A percentile compares a stretch with the other conserved stretches of the same genome.
Evolutionary conservation across 2,797 vertebrate species (phyloP).

Genomic region (Salmo trutta): DNA sequence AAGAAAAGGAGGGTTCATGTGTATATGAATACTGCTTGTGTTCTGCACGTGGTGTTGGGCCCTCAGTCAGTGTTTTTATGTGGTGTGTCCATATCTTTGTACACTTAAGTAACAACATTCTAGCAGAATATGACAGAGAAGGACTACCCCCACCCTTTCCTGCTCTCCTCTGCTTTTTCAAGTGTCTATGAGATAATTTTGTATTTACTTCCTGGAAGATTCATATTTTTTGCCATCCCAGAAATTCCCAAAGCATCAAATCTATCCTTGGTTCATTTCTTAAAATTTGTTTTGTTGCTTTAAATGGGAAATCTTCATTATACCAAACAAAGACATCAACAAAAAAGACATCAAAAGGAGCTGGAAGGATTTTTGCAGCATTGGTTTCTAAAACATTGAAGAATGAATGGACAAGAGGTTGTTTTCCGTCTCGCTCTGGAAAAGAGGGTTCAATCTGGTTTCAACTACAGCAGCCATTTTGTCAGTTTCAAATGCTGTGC

Average conservation of each 20-base stretch:
- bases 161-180: slow-evolving; percentile 25
- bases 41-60: slow-evolving; percentile 38
- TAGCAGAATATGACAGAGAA: slow-evolving; percentile 28
- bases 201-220: slow-evolving; percentile 22
- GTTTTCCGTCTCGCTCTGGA: neutral
- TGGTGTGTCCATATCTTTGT: slow-evolving; percentile 39
- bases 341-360: slow-evolving; percentile 20
- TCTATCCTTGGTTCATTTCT: slow-evolving; percentile 5
- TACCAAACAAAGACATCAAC: slow-evolving; percentile 20
- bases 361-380: slow-evolving; percentile 48
- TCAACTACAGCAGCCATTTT: neutral
- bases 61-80: neutral
- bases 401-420: slow-evolving; percentile 17
- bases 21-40: slow-evolving; percentile 42
- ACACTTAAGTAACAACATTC: slow-evolving; percentile 45
- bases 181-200: neutral
- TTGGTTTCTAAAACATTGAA: slow-evolving; percentile 33
- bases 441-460: slow-evolving; percentile 1
- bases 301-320: slow-evolving; percentile 20
- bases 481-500: neutral
- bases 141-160: slow-evolving; percentile 10
- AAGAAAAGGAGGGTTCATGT: slow-evolving; percentile 12
- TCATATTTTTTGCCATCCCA: slow-evolving; percentile 10
- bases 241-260: slow-evolving; percentile 12
- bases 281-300: slow-evolving; percentile 5